phyloP scores from a whole-genome alignment of 2,888 invertebrate species.

The Halocaridina rubra region DNA sequence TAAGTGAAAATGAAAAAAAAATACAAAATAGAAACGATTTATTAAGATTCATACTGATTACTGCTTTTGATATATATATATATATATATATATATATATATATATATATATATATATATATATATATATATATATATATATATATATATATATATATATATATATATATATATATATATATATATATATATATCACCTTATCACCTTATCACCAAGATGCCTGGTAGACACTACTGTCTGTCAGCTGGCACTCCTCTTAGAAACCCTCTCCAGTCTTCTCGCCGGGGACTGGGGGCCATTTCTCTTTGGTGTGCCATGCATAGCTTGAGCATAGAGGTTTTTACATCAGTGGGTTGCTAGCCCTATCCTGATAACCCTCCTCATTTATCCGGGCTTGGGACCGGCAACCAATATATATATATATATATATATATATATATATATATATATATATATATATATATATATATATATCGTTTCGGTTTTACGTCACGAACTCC shows the following conservation, averaged over 20 bases:
- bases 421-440: too few species aligned
- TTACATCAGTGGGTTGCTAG: too few species aligned
- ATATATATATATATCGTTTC: too few species aligned
- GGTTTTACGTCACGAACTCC: too few species aligned
- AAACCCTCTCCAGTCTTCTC: not conserved
- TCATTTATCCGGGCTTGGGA: too few species aligned
- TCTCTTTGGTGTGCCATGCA: not conserved
- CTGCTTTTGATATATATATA: not conserved
- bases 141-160: not conserved
- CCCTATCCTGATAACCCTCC: too few species aligned
- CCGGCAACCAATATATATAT: too few species aligned
- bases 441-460: too few species aligned
- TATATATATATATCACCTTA: not conserved
- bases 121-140: not conserved
- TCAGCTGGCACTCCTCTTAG: not conserved
- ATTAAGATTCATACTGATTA: not conserved
- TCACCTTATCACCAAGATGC: not conserved
- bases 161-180: not conserved
- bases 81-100: not conserved
- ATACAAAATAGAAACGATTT: not conserved
- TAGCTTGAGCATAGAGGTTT: not conserved
- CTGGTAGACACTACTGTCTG: not conserved
- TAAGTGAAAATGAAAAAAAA: not conserved
- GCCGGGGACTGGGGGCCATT: not conserved
- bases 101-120: not conserved